Base-by-base conservation (phyloP, 1,140 invertebrate species). In the Mesaphorura yosii region DNA sequence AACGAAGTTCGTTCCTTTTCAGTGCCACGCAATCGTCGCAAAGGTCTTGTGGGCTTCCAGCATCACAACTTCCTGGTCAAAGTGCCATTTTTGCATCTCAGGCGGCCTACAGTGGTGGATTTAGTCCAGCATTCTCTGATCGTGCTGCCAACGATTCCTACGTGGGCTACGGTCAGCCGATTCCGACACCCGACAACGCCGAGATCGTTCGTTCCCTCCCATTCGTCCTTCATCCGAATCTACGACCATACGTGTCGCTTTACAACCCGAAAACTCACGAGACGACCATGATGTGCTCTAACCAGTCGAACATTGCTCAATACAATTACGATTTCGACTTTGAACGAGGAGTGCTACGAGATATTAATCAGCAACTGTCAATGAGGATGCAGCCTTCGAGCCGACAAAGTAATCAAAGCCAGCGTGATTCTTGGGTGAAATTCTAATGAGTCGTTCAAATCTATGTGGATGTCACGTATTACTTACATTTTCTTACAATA, bases 261-360 rank as follows among this genome's bases (percentile, higher is more conserved):
- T n/a, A n/a, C n/a, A n/a, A n/a, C n/a, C n/a, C n/a, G n/a, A n/a
- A n/a, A n/a, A n/a, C n/a, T n/a, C n/a, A n/a, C n/a, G n/a, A n/a
- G n/a, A n/a, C n/a, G n/a, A n/a, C n/a, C n/a, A n/a, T n/a, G n/a
- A n/a, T n/a, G n/a, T n/a, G n/a, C n/a, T n/a, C n/a, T n/a, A n/a
- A n/a, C n/a, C n/a, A n/a, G n/a, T n/a, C n/a, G n/a, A 48, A 50
- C 23, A 23, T 14, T 15, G 22, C 38, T 20, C 37, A 38, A 20
- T 58, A 44, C 45, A 34, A 54, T 27, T 58, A 58, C 25, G 57
- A 58, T 51, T 58, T 58, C 34, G 42, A 53, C 27, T 58, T 58
- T 17, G 57, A 58, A 40, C 39, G 57, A 40, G 12, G 47, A 3
- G 52, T 58, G 0, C 27, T 58, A 17, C 20, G 48, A 29, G 51